phyloP scores from a whole-genome alignment of 1,140 invertebrate genomes.

The Tetramorium parvispinum region DNA sequence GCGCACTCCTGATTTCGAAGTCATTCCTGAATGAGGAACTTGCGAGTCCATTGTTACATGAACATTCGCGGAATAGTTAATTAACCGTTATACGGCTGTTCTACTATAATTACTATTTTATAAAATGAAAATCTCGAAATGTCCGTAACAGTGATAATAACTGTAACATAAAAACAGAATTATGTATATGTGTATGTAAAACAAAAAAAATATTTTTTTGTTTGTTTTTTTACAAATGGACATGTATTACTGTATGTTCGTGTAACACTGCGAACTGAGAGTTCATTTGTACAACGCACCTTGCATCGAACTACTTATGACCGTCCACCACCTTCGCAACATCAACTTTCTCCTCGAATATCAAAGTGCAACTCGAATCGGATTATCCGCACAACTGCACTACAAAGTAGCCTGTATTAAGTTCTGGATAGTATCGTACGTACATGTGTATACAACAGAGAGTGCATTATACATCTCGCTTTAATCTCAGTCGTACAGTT shows the following conservation, averaged over 20 bases:
- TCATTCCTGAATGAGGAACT: neutral
- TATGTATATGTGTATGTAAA: neutral
- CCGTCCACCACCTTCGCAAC: conserved; percentile 38
- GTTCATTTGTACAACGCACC: conserved; percentile 32
- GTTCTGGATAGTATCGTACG: neutral
- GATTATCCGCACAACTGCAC: conserved; percentile 36
- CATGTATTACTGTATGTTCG: neutral
- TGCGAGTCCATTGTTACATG: neutral
- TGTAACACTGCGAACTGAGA: neutral
- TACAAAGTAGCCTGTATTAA: conserved; percentile 27
- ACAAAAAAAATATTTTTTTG: neutral
- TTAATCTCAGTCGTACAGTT: neutral
- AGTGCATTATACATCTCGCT: neutral
- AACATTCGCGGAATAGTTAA: conserved; percentile 18
- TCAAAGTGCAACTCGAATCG: conserved; percentile 45
- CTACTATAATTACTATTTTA: neutral
- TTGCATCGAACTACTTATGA: conserved; percentile 26
- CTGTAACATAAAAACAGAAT: neutral
- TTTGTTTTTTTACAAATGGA: neutral
- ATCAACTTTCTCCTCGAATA: conserved; percentile 43
- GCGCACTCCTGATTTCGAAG: neutral
- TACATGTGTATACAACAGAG: neutral
- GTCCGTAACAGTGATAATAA: neutral
- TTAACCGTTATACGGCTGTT: neutral
- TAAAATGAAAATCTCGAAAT: neutral